These are phyloP conservation scores for Calliopum simillimum DNA, from an alignment of 2,888 invertebrate species.

Conservation along the genomic window DNA sequence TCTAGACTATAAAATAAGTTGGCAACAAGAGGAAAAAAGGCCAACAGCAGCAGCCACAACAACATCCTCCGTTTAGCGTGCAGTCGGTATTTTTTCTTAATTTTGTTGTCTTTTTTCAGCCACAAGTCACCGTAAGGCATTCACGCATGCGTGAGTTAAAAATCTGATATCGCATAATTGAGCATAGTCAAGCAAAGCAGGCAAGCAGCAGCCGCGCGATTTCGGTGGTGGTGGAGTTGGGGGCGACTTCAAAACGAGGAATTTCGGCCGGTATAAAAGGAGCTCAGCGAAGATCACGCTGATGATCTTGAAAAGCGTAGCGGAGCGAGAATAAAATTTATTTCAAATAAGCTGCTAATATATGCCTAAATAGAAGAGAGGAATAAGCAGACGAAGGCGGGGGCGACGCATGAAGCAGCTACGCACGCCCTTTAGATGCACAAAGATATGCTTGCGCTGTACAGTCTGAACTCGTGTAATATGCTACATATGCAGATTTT, in stretches of 20 bases:
- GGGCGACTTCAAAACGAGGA: too few relatives aligned
- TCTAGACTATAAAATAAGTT: slow-evolving; percentile 31
- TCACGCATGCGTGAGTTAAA: slow-evolving; percentile 51
- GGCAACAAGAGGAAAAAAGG: slow-evolving; percentile 5
- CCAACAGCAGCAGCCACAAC: not conserved
- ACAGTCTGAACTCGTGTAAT: too few relatives aligned
- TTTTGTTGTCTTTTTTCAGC: not conserved
- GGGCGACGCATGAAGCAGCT: too few relatives aligned
- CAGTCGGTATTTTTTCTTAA: not conserved
- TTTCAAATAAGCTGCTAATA: slow-evolving; percentile 33
- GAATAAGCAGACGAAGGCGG: too few relatives aligned
- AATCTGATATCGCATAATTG: slow-evolving; percentile 51
- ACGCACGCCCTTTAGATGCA: not conserved
- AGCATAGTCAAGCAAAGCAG: slow-evolving; percentile 33
- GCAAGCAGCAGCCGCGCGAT: too few relatives aligned
- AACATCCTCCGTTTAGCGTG: slow-evolving; percentile 2
- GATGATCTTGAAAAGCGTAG: too few relatives aligned
- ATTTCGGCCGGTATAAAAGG: too few relatives aligned
- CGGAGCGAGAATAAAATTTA: slow-evolving; percentile 22
- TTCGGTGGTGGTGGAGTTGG: too few relatives aligned
- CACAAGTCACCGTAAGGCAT: slow-evolving; percentile 20
- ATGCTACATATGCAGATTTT: too few relatives aligned
- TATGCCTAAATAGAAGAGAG: slow-evolving; percentile 25
- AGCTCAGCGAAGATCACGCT: too few relatives aligned
- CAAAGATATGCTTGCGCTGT: not conserved